Conservation (phyloP, 2,888 invertebrate genomes). For the Chromoteleia sp. region DNA sequence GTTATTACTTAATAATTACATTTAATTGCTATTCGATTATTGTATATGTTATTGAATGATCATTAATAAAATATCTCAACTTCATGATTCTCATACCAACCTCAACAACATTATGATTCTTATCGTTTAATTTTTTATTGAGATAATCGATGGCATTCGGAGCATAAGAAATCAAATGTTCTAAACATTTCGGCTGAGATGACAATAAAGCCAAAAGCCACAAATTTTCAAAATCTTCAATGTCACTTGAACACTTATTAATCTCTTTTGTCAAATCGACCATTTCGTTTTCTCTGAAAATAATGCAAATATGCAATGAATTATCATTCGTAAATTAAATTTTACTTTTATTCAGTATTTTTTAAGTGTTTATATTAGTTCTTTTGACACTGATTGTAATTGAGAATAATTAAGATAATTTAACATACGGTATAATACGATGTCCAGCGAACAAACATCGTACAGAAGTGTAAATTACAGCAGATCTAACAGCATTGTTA, state of each 20-base stretch:
- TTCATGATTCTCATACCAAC: slow-evolving; percentile 69
- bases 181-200: slow-evolving; percentile 73
- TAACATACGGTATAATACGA: slow-evolving; percentile 75
- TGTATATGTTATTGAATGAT: too few species aligned
- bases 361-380: too few species aligned
- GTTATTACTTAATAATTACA: too few species aligned
- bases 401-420: not conserved
- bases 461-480: slow-evolving; percentile 78
- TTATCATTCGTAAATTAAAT: too few species aligned
- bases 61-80: too few species aligned
- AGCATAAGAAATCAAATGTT: slow-evolving; percentile 65
- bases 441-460: slow-evolving; percentile 76
- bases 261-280: slow-evolving; percentile 52
- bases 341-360: too few species aligned
- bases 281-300: not conserved
- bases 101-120: slow-evolving; percentile 67
- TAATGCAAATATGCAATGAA: too few species aligned
- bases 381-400: not conserved
- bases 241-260: slow-evolving; percentile 56
- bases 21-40: too few species aligned
- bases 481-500: slow-evolving; percentile 73
- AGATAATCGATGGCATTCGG: slow-evolving; percentile 72
- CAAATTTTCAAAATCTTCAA: slow-evolving; percentile 72
- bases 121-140: slow-evolving; percentile 46
- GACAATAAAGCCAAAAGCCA: slow-evolving; percentile 81